Conservation (phyloP, 2,888 invertebrate genomes). For the Cyaniris semiargus region DNA sequence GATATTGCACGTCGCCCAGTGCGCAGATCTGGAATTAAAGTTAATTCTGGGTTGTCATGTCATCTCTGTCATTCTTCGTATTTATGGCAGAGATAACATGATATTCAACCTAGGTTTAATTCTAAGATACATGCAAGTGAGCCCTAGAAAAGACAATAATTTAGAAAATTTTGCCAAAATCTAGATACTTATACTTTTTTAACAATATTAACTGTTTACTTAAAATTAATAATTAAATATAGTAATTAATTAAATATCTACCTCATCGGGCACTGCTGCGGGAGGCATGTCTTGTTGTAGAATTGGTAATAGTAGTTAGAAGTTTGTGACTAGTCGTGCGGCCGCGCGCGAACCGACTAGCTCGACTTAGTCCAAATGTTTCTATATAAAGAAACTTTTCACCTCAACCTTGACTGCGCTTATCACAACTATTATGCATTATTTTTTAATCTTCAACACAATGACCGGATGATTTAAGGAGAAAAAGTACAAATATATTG, state of each 20-base stretch:
- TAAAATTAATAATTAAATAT: constrained; percentile 13
- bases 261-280: constrained; percentile 69
- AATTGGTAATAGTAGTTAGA: not conserved
- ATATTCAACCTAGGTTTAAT: too few species aligned
- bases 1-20: too few species aligned
- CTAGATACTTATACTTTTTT: too few species aligned
- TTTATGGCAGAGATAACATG: too few species aligned
- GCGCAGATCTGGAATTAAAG: not conserved
- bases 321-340: constrained; percentile 41
- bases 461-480: constrained; percentile 2
- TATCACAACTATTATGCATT: constrained; percentile 46
- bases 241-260: constrained; percentile 46
- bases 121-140: too few species aligned
- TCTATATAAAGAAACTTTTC: constrained; percentile 57
- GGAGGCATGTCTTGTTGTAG: constrained; percentile 62
- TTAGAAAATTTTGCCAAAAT: too few species aligned
- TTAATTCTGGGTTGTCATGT: not conserved
- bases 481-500: not conserved
- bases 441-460: constrained; percentile 24
- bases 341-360: constrained; percentile 60
- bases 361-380: constrained; percentile 52
- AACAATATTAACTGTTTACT: too few species aligned
- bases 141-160: too few species aligned
- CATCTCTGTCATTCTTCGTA: too few species aligned
- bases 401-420: constrained; percentile 59